Evolutionary conservation across 2,113 vertebrate genomes (phyloP), one percentile per base, ranked within the genome.

Genomic region (Entomyzon cyanotis): DNA sequence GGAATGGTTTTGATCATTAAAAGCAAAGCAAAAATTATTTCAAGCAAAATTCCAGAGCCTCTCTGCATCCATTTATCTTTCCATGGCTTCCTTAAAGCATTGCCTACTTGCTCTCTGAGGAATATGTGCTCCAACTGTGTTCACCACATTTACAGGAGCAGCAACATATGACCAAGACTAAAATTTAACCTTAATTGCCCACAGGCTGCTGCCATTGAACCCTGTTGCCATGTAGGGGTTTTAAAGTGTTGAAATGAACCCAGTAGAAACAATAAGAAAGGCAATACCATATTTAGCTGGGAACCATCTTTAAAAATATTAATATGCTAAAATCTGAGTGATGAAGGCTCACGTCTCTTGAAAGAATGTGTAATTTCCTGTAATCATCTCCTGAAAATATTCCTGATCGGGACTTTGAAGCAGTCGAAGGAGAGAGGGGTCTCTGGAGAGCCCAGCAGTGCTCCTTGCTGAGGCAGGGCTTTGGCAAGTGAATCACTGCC

Each of bases 1-100:
- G 87, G 92, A 94, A 88, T 96, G 90, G 71, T 97, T 97, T 97
- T 95, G 90, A 97, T 97, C 90, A 90, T 93, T 95, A 96, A 75
- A 93, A 96, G 86, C 80, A 87, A 96, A 97, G 94, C 68, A 96
- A 97, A 85, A 91, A 79, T 77, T 93, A 96, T 97, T 97, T 97
- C 81, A 94, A 94, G 91, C 87, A 89, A 80, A 94, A 93, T 97
- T 95, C 91, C 69, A 94, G 88, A 92, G 83, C 39, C 60, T 78
- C 65, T 91, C 95, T 92, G 95, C 69, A 95, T 87, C 74, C 94
- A 87, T 96, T 96, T 96, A 94, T 96, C 94, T 86, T 63, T 94
- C 87, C 46, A 46, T 88, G 59, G 82, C 87, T 96, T 97, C 93
- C 96, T 95, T 93, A 96, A 87, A 97, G 93, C 87, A 69, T 44